A percentile compares a stretch with the other conserved stretches of the same genome.
phyloP scores from a whole-genome alignment of 2,797 vertebrate species.

The Sebastes nivosus region DNA sequence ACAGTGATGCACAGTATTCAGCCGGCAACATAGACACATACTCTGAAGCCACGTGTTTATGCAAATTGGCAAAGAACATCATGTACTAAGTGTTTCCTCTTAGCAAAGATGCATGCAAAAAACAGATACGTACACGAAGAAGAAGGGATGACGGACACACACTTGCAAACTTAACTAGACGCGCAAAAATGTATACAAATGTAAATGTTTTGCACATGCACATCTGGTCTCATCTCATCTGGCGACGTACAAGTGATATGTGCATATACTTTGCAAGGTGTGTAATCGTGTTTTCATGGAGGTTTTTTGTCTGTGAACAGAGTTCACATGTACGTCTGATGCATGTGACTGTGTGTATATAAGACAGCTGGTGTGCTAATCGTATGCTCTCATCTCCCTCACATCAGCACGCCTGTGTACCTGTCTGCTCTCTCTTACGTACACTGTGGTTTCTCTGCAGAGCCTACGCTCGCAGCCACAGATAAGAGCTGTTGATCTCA shows the following conservation, averaged over 20 bases:
- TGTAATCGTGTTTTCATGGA: not conserved
- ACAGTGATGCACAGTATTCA: not conserved
- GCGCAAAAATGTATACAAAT: not conserved
- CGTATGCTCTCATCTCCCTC: constrained; percentile 61
- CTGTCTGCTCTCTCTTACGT: constrained; percentile 64
- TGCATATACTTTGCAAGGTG: not conserved
- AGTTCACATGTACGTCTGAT: constrained; percentile 1
- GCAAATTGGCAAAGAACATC: constrained; percentile 14
- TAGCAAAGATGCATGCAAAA: constrained; percentile 1
- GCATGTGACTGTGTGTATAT: constrained; percentile 25
- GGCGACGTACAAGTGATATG: not conserved
- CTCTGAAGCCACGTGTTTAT: not conserved
- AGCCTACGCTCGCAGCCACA: constrained; percentile 33
- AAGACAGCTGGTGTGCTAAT: constrained; percentile 45
- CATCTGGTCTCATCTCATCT: not conserved
- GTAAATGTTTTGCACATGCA: not conserved
- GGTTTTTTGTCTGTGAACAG: not conserved
- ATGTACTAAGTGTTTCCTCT: not conserved
- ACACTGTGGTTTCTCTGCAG: constrained; percentile 74
- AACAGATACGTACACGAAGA: not conserved
- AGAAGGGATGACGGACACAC: not conserved
- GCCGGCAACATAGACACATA: not conserved
- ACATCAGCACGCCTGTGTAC: constrained; percentile 63
- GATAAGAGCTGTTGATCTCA: constrained; percentile 74
- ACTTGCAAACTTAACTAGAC: not conserved